A percentile compares a stretch with the other conserved stretches of the same genome.
phyloP scores from a whole-genome alignment of 2,888 invertebrate genomes.

The Trachelus tabidus region DNA sequence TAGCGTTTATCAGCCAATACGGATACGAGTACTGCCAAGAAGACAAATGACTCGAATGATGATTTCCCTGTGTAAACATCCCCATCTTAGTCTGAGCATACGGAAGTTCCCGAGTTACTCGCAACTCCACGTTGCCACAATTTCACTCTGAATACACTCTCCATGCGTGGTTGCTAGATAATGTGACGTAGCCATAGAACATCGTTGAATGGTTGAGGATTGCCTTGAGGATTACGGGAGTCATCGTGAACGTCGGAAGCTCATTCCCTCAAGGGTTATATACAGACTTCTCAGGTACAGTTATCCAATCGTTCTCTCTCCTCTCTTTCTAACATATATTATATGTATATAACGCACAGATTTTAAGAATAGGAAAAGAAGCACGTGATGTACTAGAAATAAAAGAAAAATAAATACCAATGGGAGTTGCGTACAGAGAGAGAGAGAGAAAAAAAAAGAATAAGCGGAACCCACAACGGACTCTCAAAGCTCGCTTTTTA shows the following conservation, averaged over 20 bases:
- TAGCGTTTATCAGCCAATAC: neutral
- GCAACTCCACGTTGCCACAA: neutral
- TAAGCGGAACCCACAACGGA: neutral
- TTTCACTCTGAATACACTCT: neutral
- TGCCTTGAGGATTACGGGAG: neutral
- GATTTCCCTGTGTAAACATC: constrained; percentile 9
- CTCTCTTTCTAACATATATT: neutral
- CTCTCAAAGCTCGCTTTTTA: constrained; percentile 29
- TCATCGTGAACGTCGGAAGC: neutral
- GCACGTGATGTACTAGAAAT: neutral
- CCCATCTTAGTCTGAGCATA: neutral
- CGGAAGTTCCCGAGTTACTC: neutral
- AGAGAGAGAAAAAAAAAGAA: neutral
- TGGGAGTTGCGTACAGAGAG: neutral
- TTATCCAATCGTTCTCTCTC: neutral
- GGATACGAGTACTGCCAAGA: constrained; percentile 9
- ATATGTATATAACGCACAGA: neutral
- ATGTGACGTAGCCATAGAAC: neutral
- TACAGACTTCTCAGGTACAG: too few species aligned
- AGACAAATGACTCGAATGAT: constrained; percentile 18
- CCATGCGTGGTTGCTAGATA: neutral
- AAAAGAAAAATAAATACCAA: neutral
- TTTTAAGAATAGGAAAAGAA: neutral
- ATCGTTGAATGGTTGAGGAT: neutral
- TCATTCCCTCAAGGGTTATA: neutral